Conservation (phyloP, 2,888 invertebrate species). For the Incurvaria masculella region DNA sequence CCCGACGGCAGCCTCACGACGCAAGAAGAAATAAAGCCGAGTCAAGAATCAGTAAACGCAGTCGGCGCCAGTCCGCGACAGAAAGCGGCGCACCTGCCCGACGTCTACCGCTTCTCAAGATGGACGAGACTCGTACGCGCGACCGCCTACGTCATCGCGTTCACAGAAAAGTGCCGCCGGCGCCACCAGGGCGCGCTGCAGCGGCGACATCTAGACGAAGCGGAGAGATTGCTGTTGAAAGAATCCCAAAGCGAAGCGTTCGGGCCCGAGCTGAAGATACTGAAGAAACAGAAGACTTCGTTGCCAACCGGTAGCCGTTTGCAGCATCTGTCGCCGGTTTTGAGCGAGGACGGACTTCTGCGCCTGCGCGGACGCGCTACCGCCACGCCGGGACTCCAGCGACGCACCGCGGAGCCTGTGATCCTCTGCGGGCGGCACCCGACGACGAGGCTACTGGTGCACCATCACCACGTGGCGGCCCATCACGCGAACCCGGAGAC, state of each 20-base stretch:
- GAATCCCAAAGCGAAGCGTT: not conserved
- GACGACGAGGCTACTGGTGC: conserved; percentile 7
- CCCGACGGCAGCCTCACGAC: not conserved
- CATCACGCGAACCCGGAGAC: conserved; percentile 6
- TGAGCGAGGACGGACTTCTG: not conserved
- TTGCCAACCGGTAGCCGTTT: not conserved
- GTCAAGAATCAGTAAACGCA: not conserved
- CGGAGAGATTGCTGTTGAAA: not conserved
- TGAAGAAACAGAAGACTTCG: not conserved
- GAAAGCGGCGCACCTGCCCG: too few relatives aligned
- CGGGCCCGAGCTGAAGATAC: not conserved
- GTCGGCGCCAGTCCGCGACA: not conserved
- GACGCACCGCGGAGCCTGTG: conserved; percentile 3
- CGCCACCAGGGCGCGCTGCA: not conserved
- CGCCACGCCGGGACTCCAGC: not conserved
- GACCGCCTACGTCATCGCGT: not conserved
- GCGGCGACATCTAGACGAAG: not conserved
- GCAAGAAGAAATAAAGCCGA: not conserved
- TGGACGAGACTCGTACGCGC: not conserved
- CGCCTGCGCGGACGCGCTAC: not conserved
- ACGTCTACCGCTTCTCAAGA: not conserved
- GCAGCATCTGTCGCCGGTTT: not conserved
- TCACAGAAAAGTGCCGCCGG: not conserved
- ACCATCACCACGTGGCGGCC: conserved; percentile 4
- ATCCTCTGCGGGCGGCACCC: conserved; percentile 10